These are phyloP conservation scores for Chunga burmeisteri DNA, from an alignment of 2,113 vertebrate genomes.

Conservation along the genomic window DNA sequence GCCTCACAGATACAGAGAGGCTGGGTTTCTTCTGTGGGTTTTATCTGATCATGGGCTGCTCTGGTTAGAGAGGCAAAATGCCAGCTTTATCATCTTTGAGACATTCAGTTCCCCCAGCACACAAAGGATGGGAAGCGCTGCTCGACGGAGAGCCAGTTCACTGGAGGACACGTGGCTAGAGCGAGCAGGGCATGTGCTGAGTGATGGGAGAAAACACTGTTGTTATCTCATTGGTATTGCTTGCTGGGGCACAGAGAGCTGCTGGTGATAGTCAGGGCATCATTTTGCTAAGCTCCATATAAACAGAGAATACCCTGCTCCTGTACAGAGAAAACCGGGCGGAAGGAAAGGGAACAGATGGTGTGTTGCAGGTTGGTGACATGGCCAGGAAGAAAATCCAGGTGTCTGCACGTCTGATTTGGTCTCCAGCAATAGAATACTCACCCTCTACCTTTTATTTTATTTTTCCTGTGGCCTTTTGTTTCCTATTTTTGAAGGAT, in stretches of 20 bases:
- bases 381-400: not conserved
- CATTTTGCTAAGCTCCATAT: rapidly evolving
- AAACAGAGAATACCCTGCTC: not conserved
- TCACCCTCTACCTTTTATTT: not conserved
- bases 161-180: not conserved
- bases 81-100: not conserved
- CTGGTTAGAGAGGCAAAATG: not conserved
- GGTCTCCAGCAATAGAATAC: not conserved
- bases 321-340: not conserved
- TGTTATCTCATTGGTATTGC: rapidly evolving
- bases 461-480: not conserved
- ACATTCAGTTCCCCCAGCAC: not conserved
- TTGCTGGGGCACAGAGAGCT: not conserved
- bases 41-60: not conserved
- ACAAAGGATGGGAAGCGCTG: not conserved
- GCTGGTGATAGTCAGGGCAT: not conserved
- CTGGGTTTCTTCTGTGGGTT: not conserved
- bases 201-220: not conserved
- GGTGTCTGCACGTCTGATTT: not conserved
- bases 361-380: not conserved
- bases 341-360: not conserved
- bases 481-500: not conserved
- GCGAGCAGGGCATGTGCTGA: not conserved
- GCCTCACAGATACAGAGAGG: not conserved
- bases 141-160: not conserved